Evolutionary conservation across 2,113 vertebrate species (phyloP).

Genomic region (Pluvianellus socialis): DNA sequence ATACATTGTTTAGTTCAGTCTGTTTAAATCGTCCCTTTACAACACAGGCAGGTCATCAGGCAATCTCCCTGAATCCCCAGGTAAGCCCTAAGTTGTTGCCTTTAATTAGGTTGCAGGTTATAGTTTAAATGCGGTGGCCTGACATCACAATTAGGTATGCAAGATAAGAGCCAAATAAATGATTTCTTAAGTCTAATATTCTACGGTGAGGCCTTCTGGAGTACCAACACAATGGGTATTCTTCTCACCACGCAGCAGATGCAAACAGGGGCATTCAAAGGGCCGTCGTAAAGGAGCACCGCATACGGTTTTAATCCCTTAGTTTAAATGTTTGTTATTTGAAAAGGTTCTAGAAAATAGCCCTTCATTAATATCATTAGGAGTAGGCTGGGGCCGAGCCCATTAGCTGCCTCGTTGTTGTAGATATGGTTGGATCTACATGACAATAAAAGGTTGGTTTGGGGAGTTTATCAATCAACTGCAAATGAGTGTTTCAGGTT

Average conservation of each 20-base stretch:
- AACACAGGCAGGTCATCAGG: slow-evolving; percentile 29
- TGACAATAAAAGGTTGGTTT: neutral
- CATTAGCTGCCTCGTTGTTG: neutral
- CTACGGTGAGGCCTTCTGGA: neutral
- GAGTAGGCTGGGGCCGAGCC: neutral
- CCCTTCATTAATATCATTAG: neutral
- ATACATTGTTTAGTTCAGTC: slow-evolving; percentile 8
- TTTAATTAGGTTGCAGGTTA: slow-evolving; percentile 37
- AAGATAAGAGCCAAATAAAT: slow-evolving; percentile 45
- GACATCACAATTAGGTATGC: slow-evolving; percentile 50
- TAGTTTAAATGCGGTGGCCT: slow-evolving; percentile 16
- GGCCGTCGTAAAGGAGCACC: neutral
- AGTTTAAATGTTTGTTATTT: neutral
- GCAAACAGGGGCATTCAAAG: slow-evolving; percentile 3
- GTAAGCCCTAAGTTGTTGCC: slow-evolving; percentile 44
- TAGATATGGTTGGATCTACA: neutral
- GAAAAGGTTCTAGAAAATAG: slow-evolving; percentile 5
- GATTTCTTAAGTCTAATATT: slow-evolving; percentile 46
- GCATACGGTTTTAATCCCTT: neutral
- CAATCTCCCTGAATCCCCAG: slow-evolving; percentile 45
- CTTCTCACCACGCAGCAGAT: neutral
- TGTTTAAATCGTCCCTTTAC: slow-evolving; percentile 47
- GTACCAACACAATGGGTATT: neutral
- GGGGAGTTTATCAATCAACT: neutral
- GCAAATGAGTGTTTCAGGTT: neutral